These are phyloP conservation scores for Stichodactyla mertensii DNA, from an alignment of 64 coral and sea anemone species.

Conservation along the genomic window DNA sequence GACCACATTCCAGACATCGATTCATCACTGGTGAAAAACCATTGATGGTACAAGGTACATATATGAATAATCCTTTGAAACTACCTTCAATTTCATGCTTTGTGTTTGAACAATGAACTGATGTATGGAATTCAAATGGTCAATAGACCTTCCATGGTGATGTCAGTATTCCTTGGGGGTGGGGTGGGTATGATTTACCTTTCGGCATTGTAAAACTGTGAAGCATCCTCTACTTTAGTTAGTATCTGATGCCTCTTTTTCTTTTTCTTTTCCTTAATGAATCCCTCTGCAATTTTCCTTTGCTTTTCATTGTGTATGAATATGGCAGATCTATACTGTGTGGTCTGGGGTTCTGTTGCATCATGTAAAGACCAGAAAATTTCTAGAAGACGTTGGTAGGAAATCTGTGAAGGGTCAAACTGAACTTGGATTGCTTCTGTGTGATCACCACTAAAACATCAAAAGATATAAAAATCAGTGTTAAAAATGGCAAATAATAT, in stretches of 20 bases:
- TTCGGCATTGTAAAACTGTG: constrained; percentile 55
- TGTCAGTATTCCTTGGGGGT: no score
- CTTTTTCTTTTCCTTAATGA: not conserved
- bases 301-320: constrained; percentile 51
- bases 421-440: constrained; percentile 47
- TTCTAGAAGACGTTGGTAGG: constrained; percentile 16
- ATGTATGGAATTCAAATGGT: no score
- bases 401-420: constrained; percentile 29
- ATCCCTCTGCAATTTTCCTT: constrained; percentile 15
- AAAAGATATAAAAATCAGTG: not conserved
- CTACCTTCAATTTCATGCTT: no score
- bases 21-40: no score
- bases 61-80: no score
- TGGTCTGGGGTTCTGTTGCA: constrained; percentile 21
- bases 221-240: constrained; percentile 40
- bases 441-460: constrained; percentile 32
- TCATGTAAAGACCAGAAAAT: constrained; percentile 62
- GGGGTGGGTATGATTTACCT: constrained; percentile 11
- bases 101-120: no score
- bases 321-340: constrained; percentile 47
- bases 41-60: no score
- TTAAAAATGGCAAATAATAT: not conserved
- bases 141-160: no score
- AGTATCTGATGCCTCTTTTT: not conserved
- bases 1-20: no score